These are phyloP conservation scores for Amphiduros pacificus DNA, from an alignment of 2,888 invertebrate species.

Conservation along the genomic window DNA sequence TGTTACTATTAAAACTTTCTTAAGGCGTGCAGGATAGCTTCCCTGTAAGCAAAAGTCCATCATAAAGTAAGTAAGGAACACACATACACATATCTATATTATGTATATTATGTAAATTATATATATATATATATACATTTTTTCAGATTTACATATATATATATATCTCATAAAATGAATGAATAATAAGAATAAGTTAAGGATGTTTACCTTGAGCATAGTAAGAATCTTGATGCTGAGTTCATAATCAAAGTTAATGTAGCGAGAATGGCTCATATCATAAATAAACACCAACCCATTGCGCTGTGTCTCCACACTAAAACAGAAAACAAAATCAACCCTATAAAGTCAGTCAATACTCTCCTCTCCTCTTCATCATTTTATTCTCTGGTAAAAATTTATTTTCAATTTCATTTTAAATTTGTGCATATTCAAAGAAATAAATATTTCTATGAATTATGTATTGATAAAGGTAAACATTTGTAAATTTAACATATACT, in stretches of 20 bases:
- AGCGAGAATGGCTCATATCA: constrained; percentile 97
- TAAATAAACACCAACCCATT: constrained; percentile 96
- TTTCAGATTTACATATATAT: neutral
- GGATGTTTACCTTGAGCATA: constrained; percentile 83
- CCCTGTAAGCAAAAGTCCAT: constrained; percentile 67
- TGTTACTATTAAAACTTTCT: constrained; percentile 92
- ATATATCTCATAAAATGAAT: neutral
- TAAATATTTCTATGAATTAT: too few relatives aligned
- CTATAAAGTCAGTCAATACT: too few relatives aligned
- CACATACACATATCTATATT: neutral
- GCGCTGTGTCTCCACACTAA: constrained; percentile 81
- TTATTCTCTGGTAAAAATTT: too few relatives aligned
- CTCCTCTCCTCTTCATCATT: too few relatives aligned
- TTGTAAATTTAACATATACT: too few relatives aligned
- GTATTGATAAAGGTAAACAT: too few relatives aligned
- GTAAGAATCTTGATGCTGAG: constrained; percentile 95
- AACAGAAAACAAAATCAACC: too few relatives aligned
- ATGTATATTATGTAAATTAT: neutral
- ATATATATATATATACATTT: neutral
- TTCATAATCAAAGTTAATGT: constrained; percentile 97
- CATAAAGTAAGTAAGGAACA: neutral
- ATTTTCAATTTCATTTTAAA: too few relatives aligned
- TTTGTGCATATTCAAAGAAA: too few relatives aligned
- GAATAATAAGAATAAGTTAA: neutral
- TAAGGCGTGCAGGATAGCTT: constrained; percentile 93